These are phyloP conservation scores for Apeira syringaria DNA, from an alignment of 2,888 invertebrate species.

Conservation along the genomic window DNA sequence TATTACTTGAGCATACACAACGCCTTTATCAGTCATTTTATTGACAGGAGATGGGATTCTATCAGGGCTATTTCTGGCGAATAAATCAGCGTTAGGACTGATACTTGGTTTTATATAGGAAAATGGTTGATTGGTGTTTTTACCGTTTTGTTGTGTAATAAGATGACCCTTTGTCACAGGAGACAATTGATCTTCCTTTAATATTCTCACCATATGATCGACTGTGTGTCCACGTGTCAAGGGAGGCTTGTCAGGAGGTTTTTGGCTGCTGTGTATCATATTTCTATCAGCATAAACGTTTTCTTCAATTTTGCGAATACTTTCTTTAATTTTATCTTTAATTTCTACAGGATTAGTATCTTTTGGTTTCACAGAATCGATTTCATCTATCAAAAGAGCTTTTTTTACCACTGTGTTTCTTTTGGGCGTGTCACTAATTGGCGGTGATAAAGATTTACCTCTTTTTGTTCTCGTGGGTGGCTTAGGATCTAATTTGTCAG, in stretches of 20 bases:
- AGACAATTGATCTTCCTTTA: slow-evolving; percentile 88
- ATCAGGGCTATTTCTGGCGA: slow-evolving; percentile 73
- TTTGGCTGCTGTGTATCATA: slow-evolving; percentile 90
- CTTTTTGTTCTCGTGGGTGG: slow-evolving; percentile 63
- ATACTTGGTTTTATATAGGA: slow-evolving; percentile 88
- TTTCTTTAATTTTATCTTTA: slow-evolving; percentile 78
- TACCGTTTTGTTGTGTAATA: slow-evolving; percentile 85
- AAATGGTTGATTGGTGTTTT: slow-evolving; percentile 91
- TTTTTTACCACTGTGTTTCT: slow-evolving; percentile 66
- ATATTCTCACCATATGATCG: slow-evolving; percentile 89
- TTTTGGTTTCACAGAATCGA: slow-evolving; percentile 58
- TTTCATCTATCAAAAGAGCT: slow-evolving; percentile 64
- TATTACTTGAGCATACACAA: slow-evolving; percentile 91
- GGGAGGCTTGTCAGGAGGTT: slow-evolving; percentile 87
- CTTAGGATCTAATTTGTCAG: slow-evolving; percentile 70
- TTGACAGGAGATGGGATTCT: slow-evolving; percentile 71
- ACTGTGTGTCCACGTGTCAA: slow-evolving; percentile 89
- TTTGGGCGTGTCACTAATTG: slow-evolving; percentile 70
- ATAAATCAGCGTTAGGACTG: slow-evolving; percentile 75
- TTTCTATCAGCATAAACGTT: slow-evolving; percentile 78
- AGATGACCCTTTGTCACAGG: slow-evolving; percentile 86
- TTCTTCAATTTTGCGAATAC: slow-evolving; percentile 76
- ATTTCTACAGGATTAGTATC: slow-evolving; percentile 55
- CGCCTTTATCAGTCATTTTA: slow-evolving; percentile 81
- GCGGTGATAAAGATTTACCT: slow-evolving; percentile 64